These are phyloP conservation scores for Halictus rubicundus DNA, from an alignment of 1,140 invertebrate species.

Conservation along the genomic window DNA sequence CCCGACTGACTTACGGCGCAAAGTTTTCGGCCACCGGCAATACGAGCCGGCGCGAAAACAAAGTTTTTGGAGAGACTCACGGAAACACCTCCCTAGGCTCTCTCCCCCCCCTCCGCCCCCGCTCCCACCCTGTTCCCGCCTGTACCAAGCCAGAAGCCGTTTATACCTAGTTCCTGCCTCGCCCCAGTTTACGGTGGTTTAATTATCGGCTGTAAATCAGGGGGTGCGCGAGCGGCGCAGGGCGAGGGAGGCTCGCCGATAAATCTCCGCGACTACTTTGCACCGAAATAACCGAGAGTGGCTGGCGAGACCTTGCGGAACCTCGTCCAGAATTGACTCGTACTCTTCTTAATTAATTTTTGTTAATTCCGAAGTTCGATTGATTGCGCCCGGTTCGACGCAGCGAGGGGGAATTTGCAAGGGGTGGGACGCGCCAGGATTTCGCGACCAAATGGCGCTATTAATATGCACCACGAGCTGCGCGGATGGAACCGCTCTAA, in stretches of 20 bases:
- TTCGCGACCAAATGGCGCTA: not conserved
- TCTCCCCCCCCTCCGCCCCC: no score
- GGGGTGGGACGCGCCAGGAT: not conserved
- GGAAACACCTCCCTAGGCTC: not conserved
- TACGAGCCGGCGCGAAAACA: slow-evolving; percentile 63
- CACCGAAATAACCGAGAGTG: slow-evolving; percentile 54
- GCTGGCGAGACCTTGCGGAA: slow-evolving; percentile 29
- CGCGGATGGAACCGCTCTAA: no score
- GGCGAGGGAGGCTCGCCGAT: slow-evolving; percentile 62
- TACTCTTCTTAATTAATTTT: slow-evolving; percentile 47
- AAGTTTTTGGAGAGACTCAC: slow-evolving; percentile 61
- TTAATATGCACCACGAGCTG: no score
- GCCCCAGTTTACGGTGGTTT: slow-evolving; percentile 73
- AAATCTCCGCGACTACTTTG: slow-evolving; percentile 70
- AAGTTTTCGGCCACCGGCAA: slow-evolving; percentile 73
- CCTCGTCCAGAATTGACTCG: slow-evolving; percentile 31
- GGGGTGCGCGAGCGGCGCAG: slow-evolving; percentile 15
- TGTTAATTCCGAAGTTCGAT: slow-evolving; percentile 22
- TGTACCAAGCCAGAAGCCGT: slow-evolving; percentile 41
- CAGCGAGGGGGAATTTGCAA: no score
- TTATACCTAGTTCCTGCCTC: slow-evolving; percentile 40
- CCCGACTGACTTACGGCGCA: slow-evolving; percentile 70
- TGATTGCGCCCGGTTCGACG: not conserved
- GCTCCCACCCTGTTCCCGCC: not conserved
- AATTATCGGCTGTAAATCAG: slow-evolving; percentile 79